phyloP scores from a whole-genome alignment of 2,888 invertebrate species.

The Strigamia crassipes region DNA sequence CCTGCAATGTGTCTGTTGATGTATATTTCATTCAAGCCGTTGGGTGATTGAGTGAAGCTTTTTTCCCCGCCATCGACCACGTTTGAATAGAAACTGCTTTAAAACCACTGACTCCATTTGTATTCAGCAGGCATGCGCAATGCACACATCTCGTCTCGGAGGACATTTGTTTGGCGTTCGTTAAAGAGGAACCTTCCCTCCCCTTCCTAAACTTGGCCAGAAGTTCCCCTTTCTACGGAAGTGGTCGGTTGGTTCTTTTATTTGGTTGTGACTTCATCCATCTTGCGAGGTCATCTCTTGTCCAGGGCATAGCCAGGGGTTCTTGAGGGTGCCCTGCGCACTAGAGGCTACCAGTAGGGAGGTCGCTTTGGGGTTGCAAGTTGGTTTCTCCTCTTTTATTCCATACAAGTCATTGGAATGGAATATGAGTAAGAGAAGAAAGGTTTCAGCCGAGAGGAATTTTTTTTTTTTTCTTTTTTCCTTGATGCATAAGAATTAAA shows the following conservation, averaged over 20 bases:
- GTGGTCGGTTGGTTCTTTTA: conserved; percentile 27
- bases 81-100: conserved; percentile 40
- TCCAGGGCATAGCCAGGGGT: conserved; percentile 37
- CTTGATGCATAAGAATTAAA: not conserved
- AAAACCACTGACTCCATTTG: conserved; percentile 42
- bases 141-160: conserved; percentile 40
- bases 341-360: conserved; percentile 14
- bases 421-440: not conserved
- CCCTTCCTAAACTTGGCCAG: not conserved
- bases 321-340: not conserved
- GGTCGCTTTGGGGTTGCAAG: conserved; percentile 23
- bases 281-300: conserved; percentile 39
- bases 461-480: not conserved
- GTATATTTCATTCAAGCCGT: conserved; percentile 35
- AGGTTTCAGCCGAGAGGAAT: not conserved
- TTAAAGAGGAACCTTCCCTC: conserved; percentile 20
- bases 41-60: conserved; percentile 40
- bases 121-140: conserved; percentile 28
- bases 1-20: conserved; percentile 24
- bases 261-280: conserved; percentile 34
- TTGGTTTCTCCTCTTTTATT: conserved; percentile 27
- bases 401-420: conserved; percentile 18
- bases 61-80: conserved; percentile 36
- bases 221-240: conserved; percentile 25
- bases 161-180: conserved; percentile 42